Evolutionary conservation across 2,888 invertebrate genomes (phyloP).

Genomic region (Polydrusus pterygomalis): DNA sequence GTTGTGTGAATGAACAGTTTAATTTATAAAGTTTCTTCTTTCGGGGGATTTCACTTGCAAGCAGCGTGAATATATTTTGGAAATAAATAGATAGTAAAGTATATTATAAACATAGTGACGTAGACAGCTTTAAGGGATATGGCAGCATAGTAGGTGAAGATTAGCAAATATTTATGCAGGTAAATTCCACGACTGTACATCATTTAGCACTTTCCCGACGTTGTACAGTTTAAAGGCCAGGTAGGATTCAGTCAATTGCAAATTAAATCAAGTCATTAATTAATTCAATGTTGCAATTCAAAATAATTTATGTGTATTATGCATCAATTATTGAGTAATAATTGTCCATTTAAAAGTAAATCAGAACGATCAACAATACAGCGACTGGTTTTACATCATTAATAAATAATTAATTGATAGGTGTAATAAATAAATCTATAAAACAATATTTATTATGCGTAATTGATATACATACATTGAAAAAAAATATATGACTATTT

Average conservation of each 20-base stretch:
- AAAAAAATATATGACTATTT: no score
- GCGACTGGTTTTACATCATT: background rate
- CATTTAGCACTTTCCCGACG: background rate
- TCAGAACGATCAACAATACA: background rate
- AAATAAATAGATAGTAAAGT: no score
- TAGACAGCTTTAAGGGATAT: no score
- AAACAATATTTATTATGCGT: no score
- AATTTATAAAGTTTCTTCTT: no score
- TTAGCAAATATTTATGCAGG: no score
- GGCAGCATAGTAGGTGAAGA: no score
- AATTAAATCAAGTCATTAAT: background rate
- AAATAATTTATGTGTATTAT: slow-evolving; percentile 4
- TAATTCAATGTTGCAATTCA: slow-evolving; percentile 1
- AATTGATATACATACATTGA: no score
- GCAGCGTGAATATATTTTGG: no score
- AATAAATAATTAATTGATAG: background rate
- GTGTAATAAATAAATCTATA: background rate
- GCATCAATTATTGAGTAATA: background rate
- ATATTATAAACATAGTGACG: no score
- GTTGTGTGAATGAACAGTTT: background rate
- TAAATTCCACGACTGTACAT: background rate
- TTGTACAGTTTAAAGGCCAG: background rate
- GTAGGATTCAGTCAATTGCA: background rate
- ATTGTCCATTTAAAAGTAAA: slow-evolving; percentile 1
- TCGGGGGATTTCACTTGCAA: no score